Conservation (phyloP, 2,797 vertebrate genomes). For the Hyperoplus lanceolatus region DNA sequence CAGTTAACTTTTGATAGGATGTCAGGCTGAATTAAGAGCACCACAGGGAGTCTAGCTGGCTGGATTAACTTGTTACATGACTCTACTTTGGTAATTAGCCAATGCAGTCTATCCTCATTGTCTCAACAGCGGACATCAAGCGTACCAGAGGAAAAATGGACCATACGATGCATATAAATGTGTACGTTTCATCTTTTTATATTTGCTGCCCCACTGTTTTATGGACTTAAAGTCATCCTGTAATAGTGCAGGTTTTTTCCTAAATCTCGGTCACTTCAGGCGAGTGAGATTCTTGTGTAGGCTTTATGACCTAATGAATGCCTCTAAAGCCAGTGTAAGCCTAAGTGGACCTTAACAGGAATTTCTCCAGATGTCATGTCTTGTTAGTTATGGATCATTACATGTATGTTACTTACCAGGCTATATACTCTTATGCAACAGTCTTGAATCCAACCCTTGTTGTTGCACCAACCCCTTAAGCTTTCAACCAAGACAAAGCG, state of each 20-base stretch:
- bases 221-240: background rate
- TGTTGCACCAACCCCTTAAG: background rate
- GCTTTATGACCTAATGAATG: slow-evolving; percentile 18
- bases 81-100: slow-evolving; percentile 42
- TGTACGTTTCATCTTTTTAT: background rate
- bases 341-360: slow-evolving; percentile 24
- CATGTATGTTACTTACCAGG: slow-evolving; percentile 20
- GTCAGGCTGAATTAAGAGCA: slow-evolving; percentile 70
- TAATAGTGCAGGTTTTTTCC: background rate
- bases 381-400: slow-evolving; percentile 39
- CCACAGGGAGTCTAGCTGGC: slow-evolving; percentile 23
- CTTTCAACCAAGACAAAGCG: background rate
- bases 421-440: slow-evolving; percentile 27
- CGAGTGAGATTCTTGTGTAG: background rate
- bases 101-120: slow-evolving; percentile 5
- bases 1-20: slow-evolving; percentile 74
- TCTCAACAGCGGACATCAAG: slow-evolving; percentile 16
- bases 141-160: background rate
- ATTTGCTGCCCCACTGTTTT: background rate
- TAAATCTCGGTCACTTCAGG: background rate
- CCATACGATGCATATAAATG: too few relatives aligned
- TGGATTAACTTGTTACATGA: slow-evolving; percentile 29
- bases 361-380: slow-evolving; percentile 27
- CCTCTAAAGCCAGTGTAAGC: slow-evolving; percentile 10
- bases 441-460: slow-evolving; percentile 20